phyloP scores from a whole-genome alignment of 2,888 invertebrate species.

The Stratiomys singularior region DNA sequence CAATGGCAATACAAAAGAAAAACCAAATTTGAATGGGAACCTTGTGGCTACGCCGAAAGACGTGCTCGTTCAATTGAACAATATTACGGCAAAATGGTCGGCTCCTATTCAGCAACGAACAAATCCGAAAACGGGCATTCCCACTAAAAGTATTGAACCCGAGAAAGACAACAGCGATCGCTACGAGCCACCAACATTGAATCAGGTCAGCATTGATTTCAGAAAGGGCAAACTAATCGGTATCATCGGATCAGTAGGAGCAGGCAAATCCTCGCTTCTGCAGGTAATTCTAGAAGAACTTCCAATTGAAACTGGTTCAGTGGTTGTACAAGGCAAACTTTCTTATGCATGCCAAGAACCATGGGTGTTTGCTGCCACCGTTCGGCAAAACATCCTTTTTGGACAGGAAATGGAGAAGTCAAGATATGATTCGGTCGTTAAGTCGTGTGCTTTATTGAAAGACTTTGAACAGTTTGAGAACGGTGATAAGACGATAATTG shows the following conservation, averaged over 20 bases:
- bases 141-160: background rate
- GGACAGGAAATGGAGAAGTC: conserved; percentile 66
- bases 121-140: conserved; percentile 7
- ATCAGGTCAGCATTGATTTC: conserved; percentile 68
- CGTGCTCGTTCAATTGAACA: conserved; percentile 54
- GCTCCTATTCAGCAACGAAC: conserved; percentile 18
- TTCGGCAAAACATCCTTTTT: conserved; percentile 89
- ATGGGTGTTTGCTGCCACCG: conserved; percentile 82
- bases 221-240: conserved; percentile 72
- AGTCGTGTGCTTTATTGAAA: conserved; percentile 63
- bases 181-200: conserved; percentile 63
- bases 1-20: conserved; percentile 47
- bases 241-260: conserved; percentile 80
- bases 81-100: conserved; percentile 67
- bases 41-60: conserved; percentile 29
- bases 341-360: conserved; percentile 87
- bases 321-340: conserved; percentile 72
- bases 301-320: conserved; percentile 67
- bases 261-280: conserved; percentile 77
- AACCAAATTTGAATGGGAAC: conserved; percentile 28
- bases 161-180: conserved; percentile 28
- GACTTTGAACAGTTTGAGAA: conserved; percentile 69
- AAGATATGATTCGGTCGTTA: conserved; percentile 63
- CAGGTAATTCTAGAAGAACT: conserved; percentile 80
- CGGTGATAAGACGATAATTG: conserved; percentile 70